Conservation (phyloP, 1,140 invertebrate genomes). For the Apis laboriosa region DNA sequence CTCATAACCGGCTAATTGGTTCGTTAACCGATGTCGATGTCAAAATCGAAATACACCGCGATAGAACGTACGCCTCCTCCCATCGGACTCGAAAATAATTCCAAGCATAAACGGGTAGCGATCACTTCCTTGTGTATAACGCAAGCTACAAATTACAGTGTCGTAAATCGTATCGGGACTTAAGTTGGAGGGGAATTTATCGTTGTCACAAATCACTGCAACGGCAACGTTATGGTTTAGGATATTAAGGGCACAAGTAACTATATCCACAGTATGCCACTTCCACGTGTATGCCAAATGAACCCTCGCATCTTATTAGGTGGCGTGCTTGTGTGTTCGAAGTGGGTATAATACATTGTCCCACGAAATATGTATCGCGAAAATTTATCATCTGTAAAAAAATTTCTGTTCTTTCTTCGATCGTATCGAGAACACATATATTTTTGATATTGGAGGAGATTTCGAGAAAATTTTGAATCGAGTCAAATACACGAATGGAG, state of each 20-base stretch:
- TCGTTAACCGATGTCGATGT: conserved; percentile 14
- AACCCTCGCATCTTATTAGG: background rate
- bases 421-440: too few species aligned
- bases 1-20: background rate
- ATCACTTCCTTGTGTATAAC: background rate
- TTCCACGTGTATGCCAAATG: background rate
- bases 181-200: conserved; percentile 38
- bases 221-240: conserved; percentile 28
- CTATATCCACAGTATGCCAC: conserved; percentile 7
- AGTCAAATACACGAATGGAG: too few species aligned
- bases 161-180: conserved; percentile 39
- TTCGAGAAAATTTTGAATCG: too few species aligned
- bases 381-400: background rate
- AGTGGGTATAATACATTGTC: background rate
- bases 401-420: too few species aligned
- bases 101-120: background rate
- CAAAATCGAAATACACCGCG: too few species aligned
- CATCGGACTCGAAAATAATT: background rate
- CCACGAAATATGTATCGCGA: background rate
- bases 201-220: conserved; percentile 30
- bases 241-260: conserved; percentile 9
- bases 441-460: too few species aligned
- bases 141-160: conserved; percentile 13
- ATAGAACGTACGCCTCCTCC: too few species aligned
- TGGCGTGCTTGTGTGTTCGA: background rate